phyloP scores from a whole-genome alignment of 1,140 invertebrate genomes.

The Drosophila leontia region DNA sequence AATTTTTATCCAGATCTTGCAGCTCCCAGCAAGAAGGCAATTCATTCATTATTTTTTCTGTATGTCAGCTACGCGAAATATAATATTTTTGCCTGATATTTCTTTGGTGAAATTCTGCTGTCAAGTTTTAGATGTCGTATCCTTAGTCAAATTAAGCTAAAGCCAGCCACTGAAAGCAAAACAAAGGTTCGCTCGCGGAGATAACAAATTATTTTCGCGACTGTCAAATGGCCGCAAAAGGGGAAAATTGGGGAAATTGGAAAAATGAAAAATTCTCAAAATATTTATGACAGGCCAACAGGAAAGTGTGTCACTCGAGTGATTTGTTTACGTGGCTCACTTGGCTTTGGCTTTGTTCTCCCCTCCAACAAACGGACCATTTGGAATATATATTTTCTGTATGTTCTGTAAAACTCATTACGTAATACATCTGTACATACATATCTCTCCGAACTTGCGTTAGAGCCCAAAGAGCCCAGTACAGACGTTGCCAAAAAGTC shows the following conservation, averaged over 20 bases:
- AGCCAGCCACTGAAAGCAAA: constrained; percentile 22
- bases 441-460: constrained; percentile 37
- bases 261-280: constrained; percentile 60
- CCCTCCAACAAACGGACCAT: constrained; percentile 7
- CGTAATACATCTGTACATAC: constrained; percentile 58
- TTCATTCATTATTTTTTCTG: constrained; percentile 9
- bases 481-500: constrained; percentile 73
- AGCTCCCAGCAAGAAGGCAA: background rate
- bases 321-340: constrained; percentile 80
- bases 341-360: constrained; percentile 45
- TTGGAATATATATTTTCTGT: constrained; percentile 25
- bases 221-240: constrained; percentile 53
- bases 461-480: constrained; percentile 10
- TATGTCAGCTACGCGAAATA: constrained; percentile 1
- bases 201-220: constrained; percentile 60
- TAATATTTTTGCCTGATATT: constrained; percentile 17
- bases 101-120: constrained; percentile 61
- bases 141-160: constrained; percentile 75
- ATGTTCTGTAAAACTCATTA: constrained; percentile 63
- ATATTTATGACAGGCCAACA: constrained; percentile 77
- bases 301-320: constrained; percentile 76
- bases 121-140: constrained; percentile 67
- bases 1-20: background rate
- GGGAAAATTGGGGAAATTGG: constrained; percentile 37
- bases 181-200: constrained; percentile 40